phyloP scores from a whole-genome alignment of 2,797 vertebrate genomes.

The Taeniopygia guttata region DNA sequence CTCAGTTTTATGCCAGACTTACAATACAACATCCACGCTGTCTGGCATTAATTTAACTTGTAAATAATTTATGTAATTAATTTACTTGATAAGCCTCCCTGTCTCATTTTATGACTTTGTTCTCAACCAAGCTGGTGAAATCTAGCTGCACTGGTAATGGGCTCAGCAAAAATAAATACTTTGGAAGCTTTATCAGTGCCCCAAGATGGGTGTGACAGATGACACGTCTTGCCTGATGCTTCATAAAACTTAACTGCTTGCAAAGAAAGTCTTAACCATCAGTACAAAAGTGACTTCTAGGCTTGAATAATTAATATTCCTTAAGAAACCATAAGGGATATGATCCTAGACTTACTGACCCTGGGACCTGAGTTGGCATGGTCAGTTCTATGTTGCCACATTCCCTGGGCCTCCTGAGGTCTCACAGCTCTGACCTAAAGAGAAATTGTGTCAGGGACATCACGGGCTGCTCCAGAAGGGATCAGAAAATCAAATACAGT shows the following conservation, averaged over 20 bases:
- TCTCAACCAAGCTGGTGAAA: not conserved
- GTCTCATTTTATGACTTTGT: not conserved
- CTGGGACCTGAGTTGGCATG: not conserved
- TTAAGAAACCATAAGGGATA: not conserved
- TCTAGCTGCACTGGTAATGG: not conserved
- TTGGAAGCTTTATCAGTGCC: not conserved
- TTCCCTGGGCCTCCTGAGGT: not conserved
- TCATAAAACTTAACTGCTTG: not conserved
- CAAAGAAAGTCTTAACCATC: not conserved
- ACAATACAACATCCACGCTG: not conserved
- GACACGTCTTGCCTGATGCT: not conserved
- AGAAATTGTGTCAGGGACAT: not conserved
- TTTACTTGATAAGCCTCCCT: not conserved
- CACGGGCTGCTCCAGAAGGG: not conserved
- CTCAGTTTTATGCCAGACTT: not conserved
- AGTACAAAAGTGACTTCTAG: not conserved
- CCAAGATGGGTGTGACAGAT: not conserved
- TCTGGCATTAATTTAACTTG: not conserved
- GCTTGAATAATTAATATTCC: not conserved
- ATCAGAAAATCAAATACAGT: not conserved
- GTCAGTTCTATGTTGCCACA: rapidly evolving
- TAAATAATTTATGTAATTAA: not conserved
- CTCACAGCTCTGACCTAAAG: not conserved
- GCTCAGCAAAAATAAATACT: not conserved
- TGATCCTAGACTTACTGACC: not conserved